A percentile compares a stretch with the other conserved stretches of the same genome.
phyloP scores from a whole-genome alignment of 2,888 invertebrate genomes.

The Pandemis heparana region DNA sequence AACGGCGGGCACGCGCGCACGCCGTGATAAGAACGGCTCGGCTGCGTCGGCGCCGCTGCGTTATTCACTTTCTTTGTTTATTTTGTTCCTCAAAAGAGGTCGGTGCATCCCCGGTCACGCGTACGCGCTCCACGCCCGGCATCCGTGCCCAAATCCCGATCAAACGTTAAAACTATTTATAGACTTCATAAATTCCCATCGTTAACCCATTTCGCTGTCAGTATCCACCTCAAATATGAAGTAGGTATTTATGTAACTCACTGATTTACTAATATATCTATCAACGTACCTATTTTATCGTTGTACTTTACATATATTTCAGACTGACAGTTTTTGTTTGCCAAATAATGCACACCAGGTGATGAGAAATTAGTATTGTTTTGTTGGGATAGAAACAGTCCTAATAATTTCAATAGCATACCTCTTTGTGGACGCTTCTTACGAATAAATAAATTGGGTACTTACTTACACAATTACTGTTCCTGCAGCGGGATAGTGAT shows the following conservation, averaged over 20 bases:
- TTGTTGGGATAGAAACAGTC: background rate
- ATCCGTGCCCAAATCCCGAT: slow-evolving; percentile 41
- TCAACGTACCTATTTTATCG: background rate
- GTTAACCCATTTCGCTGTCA: slow-evolving; percentile 32
- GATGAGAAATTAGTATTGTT: slow-evolving; percentile 17
- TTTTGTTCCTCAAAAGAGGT: slow-evolving; percentile 18
- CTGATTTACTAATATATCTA: slow-evolving; percentile 1
- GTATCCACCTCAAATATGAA: slow-evolving; percentile 1
- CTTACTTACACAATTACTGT: background rate
- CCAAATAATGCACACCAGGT: slow-evolving; percentile 11
- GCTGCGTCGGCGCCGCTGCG: slow-evolving; percentile 29
- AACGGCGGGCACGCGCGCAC: slow-evolving; percentile 17
- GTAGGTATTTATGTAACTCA: slow-evolving; percentile 2
- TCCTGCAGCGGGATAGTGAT: too few relatives aligned
- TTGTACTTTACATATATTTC: background rate
- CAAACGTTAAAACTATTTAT: slow-evolving; percentile 42
- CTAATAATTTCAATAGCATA: background rate
- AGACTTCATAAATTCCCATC: slow-evolving; percentile 40
- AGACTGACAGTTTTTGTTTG: slow-evolving; percentile 19
- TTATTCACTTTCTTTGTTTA: slow-evolving; percentile 29
- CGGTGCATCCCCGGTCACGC: slow-evolving; percentile 21
- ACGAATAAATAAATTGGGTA: background rate
- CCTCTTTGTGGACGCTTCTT: background rate
- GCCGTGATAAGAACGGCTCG: slow-evolving; percentile 11
- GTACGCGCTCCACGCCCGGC: slow-evolving; percentile 27